Evolutionary conservation across 2,797 vertebrate genomes (phyloP), one percentile per base, ranked within the genome.

Genomic region (Eospalax fontanierii): DNA sequence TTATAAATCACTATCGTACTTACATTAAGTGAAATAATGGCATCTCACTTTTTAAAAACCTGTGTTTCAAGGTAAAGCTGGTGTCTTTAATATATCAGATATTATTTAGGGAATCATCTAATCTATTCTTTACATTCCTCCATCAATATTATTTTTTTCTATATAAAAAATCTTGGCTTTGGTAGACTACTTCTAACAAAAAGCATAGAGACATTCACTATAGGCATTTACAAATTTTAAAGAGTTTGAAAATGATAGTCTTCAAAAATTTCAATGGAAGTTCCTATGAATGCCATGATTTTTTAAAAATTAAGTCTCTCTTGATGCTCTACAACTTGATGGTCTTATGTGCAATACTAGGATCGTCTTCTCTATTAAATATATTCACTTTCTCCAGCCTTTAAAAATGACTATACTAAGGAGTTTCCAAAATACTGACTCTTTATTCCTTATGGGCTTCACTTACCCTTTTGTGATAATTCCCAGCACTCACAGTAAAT

Each of bases 111-210:
- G 24, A 68, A 4, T 66, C 24, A 15, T 0, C 79, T 40, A 11
- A 81, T 24, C 21, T 22, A 8, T 57, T 19, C 6, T 88, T 50
- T 33, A 65, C 1, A 89, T 92, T 50, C 2, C 14, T 26, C 30
- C 4, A 87, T 78, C 63, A 71, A 66, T 65, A 73, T 6, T 66
- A 75, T 75, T 75, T 86, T 91, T 93, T 79, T 18, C 70, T n/a
- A n/a, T n/a, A 50, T 63, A 28, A 90, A 30, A 87, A 84, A 43
- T 54, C 12, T 15, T 50, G 57, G n/a, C 6, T 38, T 40, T 38
- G 35, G 54, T 68, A 54, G 16, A 79, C 9, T 15, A 18, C n/a
- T 83, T 83, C 21, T 86, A 68, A 82, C 4, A 15, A 38, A 68
- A 93, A 90, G 79, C 57, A 6, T 6, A 33, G 30, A 91, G 88